A percentile compares a stretch with the other conserved stretches of the same genome.
Evolutionary conservation across 2,888 invertebrate genomes (phyloP).

Genomic region (Liodrosophila aerea): DNA sequence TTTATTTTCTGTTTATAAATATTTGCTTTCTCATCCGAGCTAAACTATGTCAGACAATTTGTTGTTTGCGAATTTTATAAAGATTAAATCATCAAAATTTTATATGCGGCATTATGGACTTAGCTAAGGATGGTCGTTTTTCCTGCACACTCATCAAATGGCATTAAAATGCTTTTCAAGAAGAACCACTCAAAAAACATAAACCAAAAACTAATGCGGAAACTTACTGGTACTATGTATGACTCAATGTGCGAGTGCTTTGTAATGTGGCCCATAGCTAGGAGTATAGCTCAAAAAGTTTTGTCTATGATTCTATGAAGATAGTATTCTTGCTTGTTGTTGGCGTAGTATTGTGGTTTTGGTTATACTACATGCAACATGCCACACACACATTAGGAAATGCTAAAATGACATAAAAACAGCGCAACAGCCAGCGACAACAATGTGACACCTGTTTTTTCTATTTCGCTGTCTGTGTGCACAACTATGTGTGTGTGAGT

Average conservation of each 20-base stretch:
- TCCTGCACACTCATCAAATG: conserved; percentile 37
- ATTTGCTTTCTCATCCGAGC: too few species aligned
- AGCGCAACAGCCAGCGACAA: conserved; percentile 64
- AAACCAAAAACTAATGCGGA: conserved; percentile 38
- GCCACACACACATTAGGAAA: conserved; percentile 73
- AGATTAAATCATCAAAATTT: background rate
- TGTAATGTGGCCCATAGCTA: conserved; percentile 40
- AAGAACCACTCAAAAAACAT: conserved; percentile 27
- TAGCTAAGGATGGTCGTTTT: background rate
- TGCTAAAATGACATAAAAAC: conserved; percentile 73
- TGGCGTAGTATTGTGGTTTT: conserved; percentile 38
- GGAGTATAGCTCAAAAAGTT: conserved; percentile 42
- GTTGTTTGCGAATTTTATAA: background rate
- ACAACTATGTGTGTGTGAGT: conserved; percentile 15
- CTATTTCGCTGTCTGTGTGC: conserved; percentile 11
- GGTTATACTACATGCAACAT: conserved; percentile 36
- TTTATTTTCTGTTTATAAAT: too few species aligned
- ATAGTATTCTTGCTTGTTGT: conserved; percentile 14
- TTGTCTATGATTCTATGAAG: conserved; percentile 16
- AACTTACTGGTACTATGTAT: conserved; percentile 11
- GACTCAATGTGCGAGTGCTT: conserved; percentile 35
- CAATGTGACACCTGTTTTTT: conserved; percentile 76
- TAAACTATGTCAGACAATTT: background rate
- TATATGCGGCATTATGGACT: background rate
- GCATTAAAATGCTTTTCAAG: conserved; percentile 34